Evolutionary conservation across 2,797 vertebrate genomes (phyloP), one percentile per base, ranked within the genome.

Genomic region (Liparis tanakae): DNA sequence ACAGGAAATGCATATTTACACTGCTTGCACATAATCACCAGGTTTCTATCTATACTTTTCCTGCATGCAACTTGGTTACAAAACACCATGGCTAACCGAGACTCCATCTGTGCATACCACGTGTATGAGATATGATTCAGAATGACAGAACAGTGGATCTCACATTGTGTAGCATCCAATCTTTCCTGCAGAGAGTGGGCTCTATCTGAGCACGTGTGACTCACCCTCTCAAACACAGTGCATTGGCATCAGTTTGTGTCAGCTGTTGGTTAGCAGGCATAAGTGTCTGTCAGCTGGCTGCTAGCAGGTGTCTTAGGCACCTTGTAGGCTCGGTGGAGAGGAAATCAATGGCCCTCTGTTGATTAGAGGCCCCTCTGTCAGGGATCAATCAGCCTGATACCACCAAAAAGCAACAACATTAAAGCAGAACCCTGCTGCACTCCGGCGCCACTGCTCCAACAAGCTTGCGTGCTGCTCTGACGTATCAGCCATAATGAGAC

Each of bases 291-390:
- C 93, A 94, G 90, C 90, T 89, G 89, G 79, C 83, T 82, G 79
- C 81, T 79, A 91, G 89, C 90, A 93, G 91, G 92, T 93, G 91
- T 93, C 88, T 82, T 9, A 75, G 89, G 84, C 92, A 90, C 87
- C 88, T 91, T 50, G 48, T 63, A 80, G 82, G 71, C 78, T 80
- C 75, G n/a, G 65, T 48, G 61, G 76, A 86, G 80, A 83, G 85
- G 78, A 90, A 88, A 93, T 94, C 91, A 84, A 91, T 93, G 85
- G 62, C 76, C 81, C 70, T 83, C 67, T 88, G 85, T 89, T 89
- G 88, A 94, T 90, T 87, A 88, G 78, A 90, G 78, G 63, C 41
- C 73, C 76, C 59, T 73, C 55, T 88, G 80, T 89, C 69, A 67
- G 74, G 80, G 78, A 90, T 92, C 88, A 88, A 85, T 92, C 89